These are phyloP conservation scores for Crematogaster levior DNA, from an alignment of 2,888 invertebrate species.

Conservation along the genomic window DNA sequence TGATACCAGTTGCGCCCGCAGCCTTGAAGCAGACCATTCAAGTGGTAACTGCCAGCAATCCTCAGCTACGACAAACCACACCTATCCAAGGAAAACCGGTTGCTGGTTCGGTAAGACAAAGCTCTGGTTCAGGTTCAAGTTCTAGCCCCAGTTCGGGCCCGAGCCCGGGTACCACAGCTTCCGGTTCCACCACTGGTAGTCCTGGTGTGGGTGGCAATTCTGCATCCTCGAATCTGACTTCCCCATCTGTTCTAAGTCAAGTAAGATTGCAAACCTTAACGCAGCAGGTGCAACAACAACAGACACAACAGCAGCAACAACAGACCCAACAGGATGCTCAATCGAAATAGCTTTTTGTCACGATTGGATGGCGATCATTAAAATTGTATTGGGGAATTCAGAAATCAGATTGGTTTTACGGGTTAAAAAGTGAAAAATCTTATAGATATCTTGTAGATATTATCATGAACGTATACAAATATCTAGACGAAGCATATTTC, in stretches of 20 bases:
- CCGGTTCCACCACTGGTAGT: not conserved
- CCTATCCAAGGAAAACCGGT: constrained; percentile 82
- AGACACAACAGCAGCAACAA: constrained; percentile 79
- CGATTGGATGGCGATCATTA: not conserved
- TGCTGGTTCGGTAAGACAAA: constrained; percentile 86
- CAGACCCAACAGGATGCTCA: constrained; percentile 81
- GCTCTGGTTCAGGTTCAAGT: constrained; percentile 83
- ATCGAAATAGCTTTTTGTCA: constrained; percentile 67
- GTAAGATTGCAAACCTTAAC: constrained; percentile 88
- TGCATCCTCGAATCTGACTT: constrained; percentile 12
- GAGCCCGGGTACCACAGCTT: not conserved
- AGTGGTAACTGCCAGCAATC: constrained; percentile 84
- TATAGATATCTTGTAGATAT: not conserved
- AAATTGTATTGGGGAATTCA: constrained; percentile 22
- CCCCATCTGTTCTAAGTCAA: constrained; percentile 82
- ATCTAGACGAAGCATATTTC: not conserved
- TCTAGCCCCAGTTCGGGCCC: not conserved
- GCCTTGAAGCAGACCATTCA: constrained; percentile 88
- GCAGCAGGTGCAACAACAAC: constrained; percentile 77
- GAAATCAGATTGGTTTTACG: not conserved
- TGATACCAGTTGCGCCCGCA: constrained; percentile 88
- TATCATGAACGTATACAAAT: not conserved
- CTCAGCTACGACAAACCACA: constrained; percentile 85
- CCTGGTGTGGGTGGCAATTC: not conserved
- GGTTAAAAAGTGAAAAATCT: constrained; percentile 1